Base-by-base conservation (phyloP, 2,797 vertebrate species). In the Rhyacichthys aspro region DNA sequence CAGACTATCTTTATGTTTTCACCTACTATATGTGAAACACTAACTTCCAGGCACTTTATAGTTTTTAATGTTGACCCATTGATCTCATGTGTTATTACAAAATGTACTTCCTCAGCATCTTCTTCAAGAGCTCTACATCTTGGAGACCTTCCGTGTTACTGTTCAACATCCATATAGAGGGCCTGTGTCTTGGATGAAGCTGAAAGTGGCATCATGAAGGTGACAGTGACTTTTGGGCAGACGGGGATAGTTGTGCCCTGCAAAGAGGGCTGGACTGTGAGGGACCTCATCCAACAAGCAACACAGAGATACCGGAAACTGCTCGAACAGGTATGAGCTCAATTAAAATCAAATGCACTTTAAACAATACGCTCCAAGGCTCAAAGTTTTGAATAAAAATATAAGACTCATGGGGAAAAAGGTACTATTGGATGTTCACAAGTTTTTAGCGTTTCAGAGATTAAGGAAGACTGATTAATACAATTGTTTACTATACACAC, bases 201-300 rank as follows among this genome's bases (percentile, higher is more conserved):
- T 60, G 64, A 71, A 6, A 38, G 23, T 3, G 15, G 28, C 10
- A 62, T 11, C 6, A 98, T 98, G 96, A 98, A 98, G 91, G 96
- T 97, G 86, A 98, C 96, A 0, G 96, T 98, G 66, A 95, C 91
- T 19, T 98, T 98, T 81, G 96, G 96, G 66, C 82, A 93, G 84
- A 98, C 95, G 0, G 93, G 94, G 49, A 96, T 98, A 76, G 96
- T 98, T 60, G 96, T 98, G 18, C 96, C 96, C 43, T 98, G 96
- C 79, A 95, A 94, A 77, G 93, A 96, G 11, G 96, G 95, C 10
- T 95, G 93, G 94, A 95, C 92, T 0, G 95, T 98, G 55, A 85
- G 94, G 50, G 95, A 98, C 76, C 92, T 98, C 48, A 96, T 96
- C 67, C 94, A 95, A 62, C 96, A 98, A 88, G 96, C 96, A 71